Evolutionary conservation across 2,888 invertebrate genomes (phyloP).

Genomic region (Hymenopus coronatus): DNA sequence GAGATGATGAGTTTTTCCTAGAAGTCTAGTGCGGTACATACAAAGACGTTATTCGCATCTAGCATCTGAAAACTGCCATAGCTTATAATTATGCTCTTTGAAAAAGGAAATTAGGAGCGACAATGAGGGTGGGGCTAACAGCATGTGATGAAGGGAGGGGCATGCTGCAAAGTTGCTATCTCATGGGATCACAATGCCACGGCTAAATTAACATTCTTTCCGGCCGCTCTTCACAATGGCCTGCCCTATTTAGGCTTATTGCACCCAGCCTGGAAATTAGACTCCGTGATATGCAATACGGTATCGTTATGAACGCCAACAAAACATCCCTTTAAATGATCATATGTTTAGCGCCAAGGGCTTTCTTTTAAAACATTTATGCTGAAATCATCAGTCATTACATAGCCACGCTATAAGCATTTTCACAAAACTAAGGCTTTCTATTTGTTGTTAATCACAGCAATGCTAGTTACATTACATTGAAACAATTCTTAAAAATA

Average conservation of each 20-base stretch:
- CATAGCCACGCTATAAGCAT: no score
- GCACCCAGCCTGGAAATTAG: not conserved
- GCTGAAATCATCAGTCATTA: no score
- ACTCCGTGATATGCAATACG: not conserved
- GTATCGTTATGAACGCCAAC: not conserved
- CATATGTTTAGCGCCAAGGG: not conserved
- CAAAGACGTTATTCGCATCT: not conserved
- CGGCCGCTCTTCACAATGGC: constrained; percentile 1
- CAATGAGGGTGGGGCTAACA: not conserved
- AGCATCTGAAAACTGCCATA: not conserved
- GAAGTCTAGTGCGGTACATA: not conserved
- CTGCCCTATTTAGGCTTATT: not conserved
- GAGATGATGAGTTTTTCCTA: not conserved
- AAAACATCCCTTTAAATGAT: not conserved
- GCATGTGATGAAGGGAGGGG: not conserved
- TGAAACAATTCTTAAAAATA: no score
- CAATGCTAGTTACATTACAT: no score
- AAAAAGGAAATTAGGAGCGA: not conserved
- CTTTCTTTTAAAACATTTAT: no score
- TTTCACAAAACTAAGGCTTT: no score
- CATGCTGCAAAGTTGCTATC: constrained; percentile 14
- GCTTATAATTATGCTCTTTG: not conserved
- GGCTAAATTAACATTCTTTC: constrained; percentile 24
- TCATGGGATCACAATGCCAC: constrained; percentile 19
- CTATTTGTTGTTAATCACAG: no score